Percentiles rank a stretch among this genome's conserved stretches.
These are phyloP conservation scores for Lutjanus erythropterus DNA, from an alignment of 2,113 vertebrate species.

Conservation along the genomic window DNA sequence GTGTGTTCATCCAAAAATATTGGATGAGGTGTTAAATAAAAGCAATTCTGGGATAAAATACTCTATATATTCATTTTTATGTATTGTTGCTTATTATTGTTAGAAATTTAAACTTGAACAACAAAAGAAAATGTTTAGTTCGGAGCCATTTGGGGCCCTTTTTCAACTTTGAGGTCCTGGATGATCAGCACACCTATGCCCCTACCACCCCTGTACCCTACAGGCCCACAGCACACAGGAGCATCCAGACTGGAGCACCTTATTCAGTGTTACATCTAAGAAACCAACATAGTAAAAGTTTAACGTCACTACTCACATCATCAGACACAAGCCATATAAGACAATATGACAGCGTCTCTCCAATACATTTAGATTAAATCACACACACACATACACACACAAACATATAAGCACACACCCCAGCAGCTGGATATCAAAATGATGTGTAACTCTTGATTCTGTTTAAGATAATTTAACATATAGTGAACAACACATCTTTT, in stretches of 20 bases:
- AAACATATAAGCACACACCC: not conserved
- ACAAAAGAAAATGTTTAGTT: not conserved
- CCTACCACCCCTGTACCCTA: not conserved
- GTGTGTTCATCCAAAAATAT: not conserved
- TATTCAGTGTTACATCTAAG: conserved; percentile 25
- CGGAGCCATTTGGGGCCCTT: not conserved
- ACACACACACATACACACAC: not conserved
- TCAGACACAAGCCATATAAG: conserved; percentile 7
- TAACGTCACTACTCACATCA: conserved; percentile 27
- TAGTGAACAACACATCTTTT: not conserved
- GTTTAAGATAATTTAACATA: not conserved
- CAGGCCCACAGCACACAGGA: not conserved
- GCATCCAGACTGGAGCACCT: conserved; percentile 1
- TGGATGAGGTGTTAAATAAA: not conserved
- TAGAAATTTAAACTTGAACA: not conserved
- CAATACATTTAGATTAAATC: not conserved
- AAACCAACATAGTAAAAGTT: conserved; percentile 25
- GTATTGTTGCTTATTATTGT: not conserved
- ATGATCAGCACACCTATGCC: not conserved
- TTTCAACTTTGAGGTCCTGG: not conserved
- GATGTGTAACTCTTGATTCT: not conserved
- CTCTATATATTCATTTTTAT: not conserved
- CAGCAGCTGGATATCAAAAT: conserved; percentile 4
- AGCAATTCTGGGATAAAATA: not conserved
- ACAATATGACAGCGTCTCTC: conserved; percentile 13